Percentiles rank a stretch among this genome's conserved stretches.
phyloP scores from a whole-genome alignment of 2,797 vertebrate genomes.

The Remorina albescens region DNA sequence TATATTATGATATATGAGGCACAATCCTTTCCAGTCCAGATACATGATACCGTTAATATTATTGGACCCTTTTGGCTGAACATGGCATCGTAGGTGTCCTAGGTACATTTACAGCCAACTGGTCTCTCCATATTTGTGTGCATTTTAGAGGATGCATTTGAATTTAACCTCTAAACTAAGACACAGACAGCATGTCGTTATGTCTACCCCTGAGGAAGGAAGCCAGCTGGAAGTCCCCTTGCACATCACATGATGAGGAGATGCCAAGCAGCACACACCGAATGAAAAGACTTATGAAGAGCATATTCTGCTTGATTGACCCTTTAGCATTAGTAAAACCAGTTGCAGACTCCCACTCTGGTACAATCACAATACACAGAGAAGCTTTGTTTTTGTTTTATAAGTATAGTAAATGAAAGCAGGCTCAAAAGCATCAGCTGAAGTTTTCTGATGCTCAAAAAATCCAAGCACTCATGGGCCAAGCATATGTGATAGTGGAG shows the following conservation, averaged over 20 bases:
- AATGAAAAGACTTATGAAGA: background rate
- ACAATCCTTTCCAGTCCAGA: no score
- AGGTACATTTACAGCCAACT: conserved; percentile 1
- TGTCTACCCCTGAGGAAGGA: background rate
- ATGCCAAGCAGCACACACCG: background rate
- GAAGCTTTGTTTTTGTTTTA: conserved; percentile 2
- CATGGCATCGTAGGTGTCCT: background rate
- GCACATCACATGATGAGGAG: background rate
- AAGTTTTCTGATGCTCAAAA: conserved; percentile 30
- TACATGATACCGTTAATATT: no score
- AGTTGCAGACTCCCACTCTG: conserved; percentile 1
- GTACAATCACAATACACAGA: background rate
- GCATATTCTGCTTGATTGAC: conserved; percentile 2
- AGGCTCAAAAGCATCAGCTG: conserved; percentile 19
- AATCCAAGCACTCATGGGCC: conserved; percentile 46
- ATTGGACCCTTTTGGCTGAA: conserved; percentile 1
- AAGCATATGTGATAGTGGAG: conserved; percentile 41
- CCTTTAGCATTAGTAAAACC: conserved; percentile 8
- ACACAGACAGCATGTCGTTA: conserved; percentile 11
- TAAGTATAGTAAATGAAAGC: conserved; percentile 22
- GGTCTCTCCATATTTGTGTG: conserved; percentile 12
- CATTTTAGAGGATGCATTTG: background rate
- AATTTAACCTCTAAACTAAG: conserved; percentile 20
- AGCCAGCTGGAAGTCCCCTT: conserved; percentile 3
- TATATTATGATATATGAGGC: no score